Evolutionary conservation across 2,113 vertebrate genomes (phyloP).

Genomic region (Microcebus jonahi): DNA sequence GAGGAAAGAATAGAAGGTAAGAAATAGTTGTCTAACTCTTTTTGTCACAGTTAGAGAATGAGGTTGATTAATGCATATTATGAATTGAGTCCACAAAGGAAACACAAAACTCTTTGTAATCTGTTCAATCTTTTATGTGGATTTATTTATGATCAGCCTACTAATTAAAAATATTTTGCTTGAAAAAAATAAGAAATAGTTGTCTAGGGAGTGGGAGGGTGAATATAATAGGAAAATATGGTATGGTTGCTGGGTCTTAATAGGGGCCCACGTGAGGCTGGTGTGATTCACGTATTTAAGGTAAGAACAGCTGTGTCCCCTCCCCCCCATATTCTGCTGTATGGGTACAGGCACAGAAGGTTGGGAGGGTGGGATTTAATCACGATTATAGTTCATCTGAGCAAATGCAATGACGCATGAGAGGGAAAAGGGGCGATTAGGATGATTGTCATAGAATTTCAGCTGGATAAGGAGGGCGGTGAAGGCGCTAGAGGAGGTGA

Average conservation of each 20-base stretch:
- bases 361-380: not conserved
- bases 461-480: not conserved
- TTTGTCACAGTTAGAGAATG: constrained; percentile 82
- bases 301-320: not conserved
- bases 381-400: not conserved
- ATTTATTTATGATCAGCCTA: constrained; percentile 98
- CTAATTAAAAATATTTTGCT: constrained; percentile 94
- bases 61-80: constrained; percentile 80
- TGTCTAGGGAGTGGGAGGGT: not conserved
- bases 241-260: not conserved
- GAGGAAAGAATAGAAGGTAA: not conserved
- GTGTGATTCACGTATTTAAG: not conserved
- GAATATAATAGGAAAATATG: not conserved
- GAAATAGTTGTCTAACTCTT: constrained; percentile 51
- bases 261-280: not conserved
- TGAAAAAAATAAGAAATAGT: constrained; percentile 58
- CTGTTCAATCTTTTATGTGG: constrained; percentile 94
- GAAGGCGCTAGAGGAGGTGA: not conserved
- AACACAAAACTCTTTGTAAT: constrained; percentile 90
- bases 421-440: not conserved
- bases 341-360: not conserved
- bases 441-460: not conserved
- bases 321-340: not conserved
- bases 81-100: constrained; percentile 79
- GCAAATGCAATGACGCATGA: not conserved